Base-by-base conservation (phyloP, 2,113 vertebrate genomes). In the Mastomys natalensis region DNA sequence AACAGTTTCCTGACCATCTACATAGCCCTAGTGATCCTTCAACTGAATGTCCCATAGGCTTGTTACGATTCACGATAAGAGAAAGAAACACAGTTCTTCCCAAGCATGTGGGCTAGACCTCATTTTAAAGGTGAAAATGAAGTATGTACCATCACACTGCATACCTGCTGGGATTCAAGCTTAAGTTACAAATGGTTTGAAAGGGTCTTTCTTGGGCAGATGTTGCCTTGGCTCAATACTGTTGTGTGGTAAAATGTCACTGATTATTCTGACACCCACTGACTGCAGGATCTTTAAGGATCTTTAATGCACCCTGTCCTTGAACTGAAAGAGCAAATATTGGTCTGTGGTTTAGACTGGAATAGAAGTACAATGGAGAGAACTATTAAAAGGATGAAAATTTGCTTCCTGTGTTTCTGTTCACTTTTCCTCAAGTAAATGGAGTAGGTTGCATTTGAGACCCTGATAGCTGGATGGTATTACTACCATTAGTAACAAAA, bases 181-280 rank as follows among this genome's bases (percentile, higher is more conserved):
- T 92, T 43, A 90, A 53, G 90, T 93, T 96, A 92, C 94, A 97
- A 94, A 96, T 84, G 86, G 55, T 95, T 87, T 87, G 26, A 91
- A 96, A 96, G 78, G 10, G 74, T 73, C n/a, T n/a, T 40, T 91
- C 85, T 85, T 72, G 62, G 58, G 91, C 81, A 95, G 66, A 74
- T n/a, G 55, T 64, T 48, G 40, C 89, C 53, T 12, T 43, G 34
- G 88, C 97, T 93, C 22, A 9, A 24, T 40, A 3, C 15, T 93
- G 72, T 43, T 77, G 31, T 85, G 92, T 90, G 87, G 48, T 55
- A 86, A 90, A 96, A 66, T 88, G 22, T 64, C 87, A 34, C 62
- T 84, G 74, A 22, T 89, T 84, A 34, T 10, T 89, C 26, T 87
- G 78, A 97, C 80, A 72, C 45, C 10, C 55, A 15, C 45, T 85